Conservation (phyloP, 2,113 vertebrate species). For the Sceloporus tristichus region DNA sequence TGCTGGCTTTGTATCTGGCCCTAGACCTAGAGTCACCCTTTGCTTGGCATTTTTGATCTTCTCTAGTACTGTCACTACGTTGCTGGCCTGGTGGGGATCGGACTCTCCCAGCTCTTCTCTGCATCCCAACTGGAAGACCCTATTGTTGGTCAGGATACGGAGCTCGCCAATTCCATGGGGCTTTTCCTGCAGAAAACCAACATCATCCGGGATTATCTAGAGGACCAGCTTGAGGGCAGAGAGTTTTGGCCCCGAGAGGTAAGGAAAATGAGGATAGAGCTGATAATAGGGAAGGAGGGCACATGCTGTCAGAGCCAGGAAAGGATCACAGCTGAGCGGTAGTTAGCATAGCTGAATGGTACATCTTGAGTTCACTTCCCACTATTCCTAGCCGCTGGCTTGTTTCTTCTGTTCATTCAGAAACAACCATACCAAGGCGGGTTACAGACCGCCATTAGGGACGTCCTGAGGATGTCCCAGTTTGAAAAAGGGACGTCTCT, state of each 20-base stretch:
- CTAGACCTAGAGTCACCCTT: no score
- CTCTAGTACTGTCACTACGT: slow-evolving; percentile 96
- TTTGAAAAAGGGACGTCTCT: no score
- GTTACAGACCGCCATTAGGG: no score
- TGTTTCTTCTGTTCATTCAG: no score
- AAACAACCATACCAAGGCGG: no score
- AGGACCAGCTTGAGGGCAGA: slow-evolving; percentile 89
- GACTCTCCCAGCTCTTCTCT: slow-evolving; percentile 93
- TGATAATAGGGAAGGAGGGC: background rate
- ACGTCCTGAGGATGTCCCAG: no score
- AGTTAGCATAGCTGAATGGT: no score
- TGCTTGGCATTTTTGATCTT: background rate
- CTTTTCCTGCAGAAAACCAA: slow-evolving; percentile 98
- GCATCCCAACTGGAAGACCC: slow-evolving; percentile 93
- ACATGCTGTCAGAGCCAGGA: no score
- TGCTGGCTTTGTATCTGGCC: no score
- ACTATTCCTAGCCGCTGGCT: no score
- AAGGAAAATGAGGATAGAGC: slow-evolving; percentile 18
- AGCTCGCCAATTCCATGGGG: slow-evolving; percentile 94
- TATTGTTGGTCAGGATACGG: slow-evolving; percentile 84
- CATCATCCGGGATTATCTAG: slow-evolving; percentile 96
- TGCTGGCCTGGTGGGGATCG: slow-evolving; percentile 94
- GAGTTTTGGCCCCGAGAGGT: slow-evolving; percentile 96
- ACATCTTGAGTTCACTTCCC: no score
- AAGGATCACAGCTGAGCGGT: background rate